Conservation (phyloP, 2,797 vertebrate genomes). For the Phaenicophaeus curvirostris region DNA sequence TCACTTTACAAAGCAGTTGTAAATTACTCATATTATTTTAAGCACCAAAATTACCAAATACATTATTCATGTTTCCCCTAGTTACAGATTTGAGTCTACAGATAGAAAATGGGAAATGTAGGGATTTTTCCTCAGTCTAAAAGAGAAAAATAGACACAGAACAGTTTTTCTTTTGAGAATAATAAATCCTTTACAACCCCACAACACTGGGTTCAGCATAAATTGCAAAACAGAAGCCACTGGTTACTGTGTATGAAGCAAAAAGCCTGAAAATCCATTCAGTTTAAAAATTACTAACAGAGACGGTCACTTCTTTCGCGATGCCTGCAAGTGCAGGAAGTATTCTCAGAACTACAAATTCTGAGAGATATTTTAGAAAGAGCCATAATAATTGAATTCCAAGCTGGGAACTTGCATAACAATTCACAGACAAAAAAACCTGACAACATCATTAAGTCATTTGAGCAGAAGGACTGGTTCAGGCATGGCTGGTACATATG, state of each 20-base stretch:
- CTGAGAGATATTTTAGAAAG: neutral
- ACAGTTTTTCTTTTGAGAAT: neutral
- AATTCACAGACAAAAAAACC: neutral
- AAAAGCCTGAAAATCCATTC: neutral
- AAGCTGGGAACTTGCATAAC: neutral
- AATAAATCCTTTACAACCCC: neutral
- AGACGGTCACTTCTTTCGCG: neutral
- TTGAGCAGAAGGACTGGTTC: neutral
- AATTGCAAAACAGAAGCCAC: neutral
- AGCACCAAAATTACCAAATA: neutral
- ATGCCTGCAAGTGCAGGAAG: neutral
- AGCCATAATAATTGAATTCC: no score
- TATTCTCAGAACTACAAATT: neutral
- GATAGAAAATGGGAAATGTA: neutral
- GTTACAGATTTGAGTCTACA: neutral
- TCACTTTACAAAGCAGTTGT: neutral
- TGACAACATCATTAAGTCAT: neutral
- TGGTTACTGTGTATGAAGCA: neutral
- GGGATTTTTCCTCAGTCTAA: neutral
- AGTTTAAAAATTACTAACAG: neutral
- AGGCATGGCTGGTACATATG: neutral
- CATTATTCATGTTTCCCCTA: neutral
- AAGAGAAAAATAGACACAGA: neutral
- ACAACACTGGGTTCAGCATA: neutral
- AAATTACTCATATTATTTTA: neutral